Percentiles rank a stretch among this genome's conserved stretches.
Conservation (phyloP, 2,113 vertebrate genomes). For the Tragelaphus buxtoni region DNA sequence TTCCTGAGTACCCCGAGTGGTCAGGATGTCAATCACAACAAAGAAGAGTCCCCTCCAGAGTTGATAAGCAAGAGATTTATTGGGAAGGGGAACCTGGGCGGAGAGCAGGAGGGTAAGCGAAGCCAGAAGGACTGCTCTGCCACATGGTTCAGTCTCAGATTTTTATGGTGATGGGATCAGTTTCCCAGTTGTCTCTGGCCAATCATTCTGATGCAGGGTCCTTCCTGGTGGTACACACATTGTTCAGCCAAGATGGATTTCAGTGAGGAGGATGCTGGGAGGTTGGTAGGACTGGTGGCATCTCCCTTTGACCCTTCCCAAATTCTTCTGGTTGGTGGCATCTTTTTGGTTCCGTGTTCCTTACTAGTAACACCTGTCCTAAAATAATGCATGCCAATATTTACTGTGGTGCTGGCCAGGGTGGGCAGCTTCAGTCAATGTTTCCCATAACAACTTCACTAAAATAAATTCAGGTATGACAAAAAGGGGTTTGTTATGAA, state of each 20-base stretch:
- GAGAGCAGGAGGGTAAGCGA: neutral
- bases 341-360: neutral
- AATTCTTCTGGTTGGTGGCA: neutral
- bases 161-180: neutral
- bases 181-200: neutral
- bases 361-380: neutral
- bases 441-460: neutral
- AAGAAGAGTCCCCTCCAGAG: neutral
- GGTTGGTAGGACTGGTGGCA: neutral
- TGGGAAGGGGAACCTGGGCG: neutral
- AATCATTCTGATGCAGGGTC: neutral
- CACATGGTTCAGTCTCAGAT: neutral
- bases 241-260: neutral
- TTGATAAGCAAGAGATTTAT: neutral
- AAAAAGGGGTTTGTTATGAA: neutral
- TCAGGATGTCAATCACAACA: neutral
- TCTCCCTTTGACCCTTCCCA: neutral
- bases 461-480: neutral
- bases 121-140: neutral
- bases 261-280: rapidly evolving
- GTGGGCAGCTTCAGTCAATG: neutral
- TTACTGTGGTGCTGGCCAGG: neutral
- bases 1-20: neutral
- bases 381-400: neutral
- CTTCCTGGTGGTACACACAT: neutral